A percentile compares a stretch with the other conserved stretches of the same genome.
Conservation (phyloP, 1,140 invertebrate species). For the Telenomus remus region DNA sequence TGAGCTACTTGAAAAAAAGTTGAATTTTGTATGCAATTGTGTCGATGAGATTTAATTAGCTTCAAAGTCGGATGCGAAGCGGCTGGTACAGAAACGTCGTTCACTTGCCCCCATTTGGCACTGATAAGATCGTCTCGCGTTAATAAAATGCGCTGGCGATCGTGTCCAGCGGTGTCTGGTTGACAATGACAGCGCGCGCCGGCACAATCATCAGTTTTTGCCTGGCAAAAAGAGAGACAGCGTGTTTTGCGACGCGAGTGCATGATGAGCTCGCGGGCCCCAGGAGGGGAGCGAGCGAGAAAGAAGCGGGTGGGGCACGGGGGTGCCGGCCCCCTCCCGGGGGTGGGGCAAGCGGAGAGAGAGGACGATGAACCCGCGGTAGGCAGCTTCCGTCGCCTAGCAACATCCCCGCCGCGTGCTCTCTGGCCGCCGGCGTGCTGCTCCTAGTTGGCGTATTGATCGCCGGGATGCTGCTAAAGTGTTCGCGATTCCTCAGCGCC, state of each 20-base stretch:
- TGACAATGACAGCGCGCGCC: slow-evolving; percentile 3
- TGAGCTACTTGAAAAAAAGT: too few relatives aligned
- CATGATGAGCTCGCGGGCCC: slow-evolving; percentile 9
- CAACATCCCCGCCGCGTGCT: slow-evolving; percentile 47
- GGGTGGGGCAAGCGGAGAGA: slow-evolving; percentile 24
- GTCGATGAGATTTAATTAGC: too few relatives aligned
- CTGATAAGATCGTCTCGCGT: too few relatives aligned
- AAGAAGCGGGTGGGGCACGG: not conserved
- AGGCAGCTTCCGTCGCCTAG: slow-evolving; percentile 47
- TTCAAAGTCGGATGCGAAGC: too few relatives aligned
- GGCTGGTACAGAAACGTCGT: too few relatives aligned
- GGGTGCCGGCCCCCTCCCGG: slow-evolving; percentile 2
- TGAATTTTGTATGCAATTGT: too few relatives aligned
- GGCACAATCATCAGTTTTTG: not conserved
- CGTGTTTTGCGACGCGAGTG: slow-evolving; percentile 15
- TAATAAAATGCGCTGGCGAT: too few relatives aligned
- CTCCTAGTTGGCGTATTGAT: slow-evolving; percentile 44
- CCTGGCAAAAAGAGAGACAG: slow-evolving; percentile 4
- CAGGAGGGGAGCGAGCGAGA: slow-evolving; percentile 4
- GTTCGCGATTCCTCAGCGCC: slow-evolving; percentile 48
- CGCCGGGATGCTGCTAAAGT: slow-evolving; percentile 51
- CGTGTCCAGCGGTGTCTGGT: not conserved
- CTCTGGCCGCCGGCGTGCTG: slow-evolving; percentile 30
- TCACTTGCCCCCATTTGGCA: too few relatives aligned
- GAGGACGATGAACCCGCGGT: slow-evolving; percentile 48